These are phyloP conservation scores for Ochotona princeps DNA, from an alignment of 2,113 vertebrate species.

Conservation along the genomic window DNA sequence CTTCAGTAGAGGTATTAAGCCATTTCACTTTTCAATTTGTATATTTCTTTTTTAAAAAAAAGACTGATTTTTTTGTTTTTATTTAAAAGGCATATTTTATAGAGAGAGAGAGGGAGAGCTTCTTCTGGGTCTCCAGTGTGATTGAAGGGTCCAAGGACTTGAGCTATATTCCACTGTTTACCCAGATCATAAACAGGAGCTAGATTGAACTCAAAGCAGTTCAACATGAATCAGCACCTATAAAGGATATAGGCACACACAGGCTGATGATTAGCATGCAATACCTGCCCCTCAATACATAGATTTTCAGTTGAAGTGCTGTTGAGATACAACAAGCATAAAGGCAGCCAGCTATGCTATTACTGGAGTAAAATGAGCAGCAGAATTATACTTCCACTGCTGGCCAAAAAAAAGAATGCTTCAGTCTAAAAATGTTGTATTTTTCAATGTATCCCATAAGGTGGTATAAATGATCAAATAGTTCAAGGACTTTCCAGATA, in stretches of 20 bases:
- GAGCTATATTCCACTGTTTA: no score
- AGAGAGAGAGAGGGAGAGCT: no score
- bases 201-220: no score
- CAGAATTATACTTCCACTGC: not conserved
- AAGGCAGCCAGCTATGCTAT: not conserved
- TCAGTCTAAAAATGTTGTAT: not conserved
- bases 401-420: not conserved
- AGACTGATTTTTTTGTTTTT: no score
- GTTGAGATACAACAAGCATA: not conserved
- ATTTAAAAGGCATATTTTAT: no score
- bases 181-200: no score
- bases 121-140: no score
- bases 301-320: not conserved
- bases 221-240: no score
- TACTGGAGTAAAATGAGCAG: not conserved
- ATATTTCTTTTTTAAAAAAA: not conserved
- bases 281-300: no score
- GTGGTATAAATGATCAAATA: not conserved
- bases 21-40: conserved; percentile 27
- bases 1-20: not conserved
- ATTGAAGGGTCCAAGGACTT: no score
- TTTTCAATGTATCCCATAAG: not conserved
- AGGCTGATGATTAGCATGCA: no score
- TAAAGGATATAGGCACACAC: no score
- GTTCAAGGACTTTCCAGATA: not conserved